Evolutionary conservation across 2,113 vertebrate species (phyloP).

Genomic region (Rhabdornis inornatus): DNA sequence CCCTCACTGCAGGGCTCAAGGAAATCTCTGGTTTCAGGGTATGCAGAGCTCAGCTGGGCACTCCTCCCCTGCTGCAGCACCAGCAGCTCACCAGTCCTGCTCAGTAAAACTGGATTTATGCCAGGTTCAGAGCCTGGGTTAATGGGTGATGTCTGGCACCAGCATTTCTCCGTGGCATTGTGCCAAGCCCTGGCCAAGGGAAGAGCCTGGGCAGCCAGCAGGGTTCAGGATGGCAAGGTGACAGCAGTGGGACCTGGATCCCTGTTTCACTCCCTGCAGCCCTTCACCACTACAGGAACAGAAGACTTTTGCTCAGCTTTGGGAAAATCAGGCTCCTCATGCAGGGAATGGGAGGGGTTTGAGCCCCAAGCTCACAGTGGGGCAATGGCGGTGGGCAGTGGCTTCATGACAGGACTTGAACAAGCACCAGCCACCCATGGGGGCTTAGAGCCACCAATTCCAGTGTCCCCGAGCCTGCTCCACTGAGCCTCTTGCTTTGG

Average conservation of each 20-base stretch:
- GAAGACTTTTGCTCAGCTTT: background rate
- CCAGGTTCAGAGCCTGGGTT: background rate
- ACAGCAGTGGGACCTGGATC: background rate
- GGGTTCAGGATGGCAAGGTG: background rate
- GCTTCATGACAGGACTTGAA: rapidly evolving
- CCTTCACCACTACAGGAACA: background rate
- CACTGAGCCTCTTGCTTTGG: background rate
- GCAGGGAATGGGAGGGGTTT: rapidly evolving
- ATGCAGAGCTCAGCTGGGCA: background rate
- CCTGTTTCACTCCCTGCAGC: background rate
- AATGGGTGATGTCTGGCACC: background rate
- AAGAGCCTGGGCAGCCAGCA: background rate
- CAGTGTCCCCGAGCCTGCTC: background rate
- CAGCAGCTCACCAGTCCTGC: background rate
- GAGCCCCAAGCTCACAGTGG: background rate
- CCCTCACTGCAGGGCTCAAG: background rate
- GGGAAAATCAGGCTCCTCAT: background rate
- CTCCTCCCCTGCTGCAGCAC: background rate
- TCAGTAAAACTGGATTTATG: background rate
- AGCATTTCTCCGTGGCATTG: background rate
- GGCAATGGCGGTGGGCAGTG: background rate
- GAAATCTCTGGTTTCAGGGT: conserved; percentile 28
- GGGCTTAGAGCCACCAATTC: background rate
- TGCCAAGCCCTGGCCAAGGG: background rate
- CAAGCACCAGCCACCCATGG: background rate